Conservation (phyloP, 2,797 vertebrate genomes). For the Gallinago nigripennis region DNA sequence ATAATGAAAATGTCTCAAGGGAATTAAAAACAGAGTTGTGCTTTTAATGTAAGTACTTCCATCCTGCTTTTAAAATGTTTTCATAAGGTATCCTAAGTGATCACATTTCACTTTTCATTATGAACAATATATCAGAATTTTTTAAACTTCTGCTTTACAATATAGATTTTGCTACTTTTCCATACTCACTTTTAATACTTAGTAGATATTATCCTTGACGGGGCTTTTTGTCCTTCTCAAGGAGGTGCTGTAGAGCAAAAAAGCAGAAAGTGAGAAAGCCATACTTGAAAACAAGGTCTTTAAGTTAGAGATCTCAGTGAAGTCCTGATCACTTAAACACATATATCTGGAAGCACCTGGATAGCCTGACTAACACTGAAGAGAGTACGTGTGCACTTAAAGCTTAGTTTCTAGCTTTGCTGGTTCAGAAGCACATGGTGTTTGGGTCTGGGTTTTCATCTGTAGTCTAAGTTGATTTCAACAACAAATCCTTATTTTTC, state of each 20-base stretch:
- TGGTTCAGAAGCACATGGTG: neutral
- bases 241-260: neutral
- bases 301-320: neutral
- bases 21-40: conserved; percentile 54
- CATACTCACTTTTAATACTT: neutral
- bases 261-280: neutral
- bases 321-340: neutral
- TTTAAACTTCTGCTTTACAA: neutral
- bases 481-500: neutral
- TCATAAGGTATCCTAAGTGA: neutral
- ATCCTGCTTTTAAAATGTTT: conserved; percentile 31
- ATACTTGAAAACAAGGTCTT: neutral
- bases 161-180: neutral
- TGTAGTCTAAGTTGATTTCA: neutral
- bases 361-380: neutral
- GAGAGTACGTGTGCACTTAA: neutral
- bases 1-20: conserved; percentile 46
- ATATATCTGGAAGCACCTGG: neutral
- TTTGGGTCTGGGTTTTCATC: neutral
- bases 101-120: neutral
- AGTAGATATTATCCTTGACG: neutral
- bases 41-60: conserved; percentile 49
- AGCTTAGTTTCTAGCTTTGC: neutral
- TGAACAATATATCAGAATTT: neutral
- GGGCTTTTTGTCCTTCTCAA: neutral